Evolutionary conservation across 1,140 invertebrate species (phyloP).

Genomic region (Heliothis virescens): DNA sequence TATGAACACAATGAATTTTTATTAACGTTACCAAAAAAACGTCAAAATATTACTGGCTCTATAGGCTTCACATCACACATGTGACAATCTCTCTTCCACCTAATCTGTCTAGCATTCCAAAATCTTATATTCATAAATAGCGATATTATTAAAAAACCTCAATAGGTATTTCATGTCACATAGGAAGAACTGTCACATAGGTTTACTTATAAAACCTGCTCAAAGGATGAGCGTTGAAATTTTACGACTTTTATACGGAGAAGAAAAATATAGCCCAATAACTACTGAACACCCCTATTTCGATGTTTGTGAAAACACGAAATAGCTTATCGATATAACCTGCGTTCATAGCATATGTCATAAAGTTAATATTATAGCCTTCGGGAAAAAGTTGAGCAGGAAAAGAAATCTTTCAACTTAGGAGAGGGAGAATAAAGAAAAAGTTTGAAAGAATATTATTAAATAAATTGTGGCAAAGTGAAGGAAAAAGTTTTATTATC

Average conservation of each 20-base stretch:
- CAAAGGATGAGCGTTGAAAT: neutral
- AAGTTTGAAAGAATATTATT: too few relatives aligned
- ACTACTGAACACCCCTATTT: neutral
- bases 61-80: too few relatives aligned
- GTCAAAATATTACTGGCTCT: too few relatives aligned
- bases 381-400: neutral
- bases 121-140: neutral
- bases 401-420: neutral
- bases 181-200: constrained; percentile 1
- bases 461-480: too few relatives aligned
- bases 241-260: constrained; percentile 22
- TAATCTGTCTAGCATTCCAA: too few relatives aligned
- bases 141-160: neutral
- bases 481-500: too few relatives aligned
- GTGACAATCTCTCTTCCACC: too few relatives aligned
- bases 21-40: too few relatives aligned
- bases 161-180: neutral
- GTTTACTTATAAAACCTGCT: neutral
- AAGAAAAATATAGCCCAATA: constrained; percentile 13
- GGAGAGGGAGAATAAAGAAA: too few relatives aligned
- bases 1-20: too few relatives aligned
- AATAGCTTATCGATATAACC: constrained; percentile 9
- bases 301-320: constrained; percentile 13
- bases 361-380: neutral
- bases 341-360: neutral